Percentiles rank a stretch among this genome's conserved stretches.
Evolutionary conservation across 2,113 vertebrate genomes (phyloP).

Genomic region (Excalfactoria chinensis): DNA sequence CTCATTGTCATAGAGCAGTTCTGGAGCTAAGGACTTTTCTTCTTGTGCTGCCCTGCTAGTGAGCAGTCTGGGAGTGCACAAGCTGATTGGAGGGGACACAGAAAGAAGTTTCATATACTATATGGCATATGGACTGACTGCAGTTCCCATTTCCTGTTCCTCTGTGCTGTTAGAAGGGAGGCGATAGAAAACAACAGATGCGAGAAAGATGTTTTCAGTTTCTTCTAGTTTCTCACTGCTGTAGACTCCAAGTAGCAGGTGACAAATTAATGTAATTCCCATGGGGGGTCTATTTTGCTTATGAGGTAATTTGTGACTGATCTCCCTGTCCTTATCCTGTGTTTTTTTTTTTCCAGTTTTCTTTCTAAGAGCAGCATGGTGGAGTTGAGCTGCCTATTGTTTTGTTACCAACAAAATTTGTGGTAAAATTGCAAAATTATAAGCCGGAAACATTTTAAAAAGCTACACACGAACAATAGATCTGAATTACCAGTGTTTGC

Average conservation of each 20-base stretch:
- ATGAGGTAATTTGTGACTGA: not conserved
- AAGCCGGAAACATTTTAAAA: not conserved
- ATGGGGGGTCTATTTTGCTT: not conserved
- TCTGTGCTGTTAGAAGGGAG: not conserved
- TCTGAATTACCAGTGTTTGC: not conserved
- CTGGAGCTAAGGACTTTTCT: not conserved
- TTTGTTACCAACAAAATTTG: not conserved
- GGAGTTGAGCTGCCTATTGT: not conserved
- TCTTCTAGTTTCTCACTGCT: not conserved
- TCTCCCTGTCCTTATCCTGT: not conserved
- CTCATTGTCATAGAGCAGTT: not conserved
- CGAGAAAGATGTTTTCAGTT: not conserved
- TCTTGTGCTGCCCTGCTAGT: not conserved
- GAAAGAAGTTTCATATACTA: not conserved
- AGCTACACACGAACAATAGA: not conserved
- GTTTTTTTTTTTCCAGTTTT: not conserved
- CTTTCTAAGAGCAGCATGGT: not conserved
- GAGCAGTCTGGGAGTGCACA: not conserved
- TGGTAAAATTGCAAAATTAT: not conserved
- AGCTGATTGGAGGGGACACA: not conserved
- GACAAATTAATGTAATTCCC: not conserved
- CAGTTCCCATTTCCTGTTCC: not conserved
- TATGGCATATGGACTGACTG: not conserved
- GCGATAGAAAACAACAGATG: not conserved
- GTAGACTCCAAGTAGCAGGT: not conserved